Conservation (phyloP, 2,888 invertebrate genomes). For the Helleia helle region DNA sequence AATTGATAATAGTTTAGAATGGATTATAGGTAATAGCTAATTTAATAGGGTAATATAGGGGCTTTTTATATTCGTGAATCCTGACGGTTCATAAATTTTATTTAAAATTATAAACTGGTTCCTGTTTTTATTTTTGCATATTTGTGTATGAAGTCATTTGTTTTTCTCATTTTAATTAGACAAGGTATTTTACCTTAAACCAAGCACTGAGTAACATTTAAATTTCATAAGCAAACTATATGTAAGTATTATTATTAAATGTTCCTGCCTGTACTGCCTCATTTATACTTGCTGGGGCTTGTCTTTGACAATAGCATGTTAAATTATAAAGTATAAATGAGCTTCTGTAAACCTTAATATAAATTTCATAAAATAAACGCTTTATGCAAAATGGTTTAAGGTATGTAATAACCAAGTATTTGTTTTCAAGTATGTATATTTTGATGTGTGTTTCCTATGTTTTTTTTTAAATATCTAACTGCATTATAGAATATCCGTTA, state of each 20-base stretch:
- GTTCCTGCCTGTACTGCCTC: background rate
- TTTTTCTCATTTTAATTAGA: conserved; percentile 2
- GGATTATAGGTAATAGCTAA: conserved; percentile 59
- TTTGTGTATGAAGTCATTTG: conserved; percentile 35
- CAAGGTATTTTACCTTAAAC: conserved; percentile 5
- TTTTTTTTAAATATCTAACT: background rate
- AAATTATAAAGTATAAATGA: too few relatives aligned
- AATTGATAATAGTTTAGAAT: conserved; percentile 55
- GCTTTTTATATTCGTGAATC: conserved; percentile 44
- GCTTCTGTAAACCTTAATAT: too few relatives aligned
- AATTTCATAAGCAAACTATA: background rate
- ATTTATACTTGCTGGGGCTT: background rate
- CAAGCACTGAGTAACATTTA: background rate
- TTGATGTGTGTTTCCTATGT: conserved; percentile 5
- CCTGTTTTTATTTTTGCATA: conserved; percentile 25
- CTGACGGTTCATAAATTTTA: conserved; percentile 28
- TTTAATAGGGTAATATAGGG: conserved; percentile 58
- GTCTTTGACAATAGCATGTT: background rate
- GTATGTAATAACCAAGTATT: conserved; percentile 1
- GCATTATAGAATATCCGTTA: conserved; percentile 2
- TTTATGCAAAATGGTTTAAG: conserved; percentile 2
- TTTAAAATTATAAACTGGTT: conserved; percentile 21
- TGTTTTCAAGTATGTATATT: conserved; percentile 7
- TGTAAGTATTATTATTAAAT: background rate
- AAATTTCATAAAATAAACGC: background rate